Evolutionary conservation across 1,140 invertebrate genomes (phyloP), one percentile per base, ranked within the genome.

Genomic region (Trypoxylus dichotomus): DNA sequence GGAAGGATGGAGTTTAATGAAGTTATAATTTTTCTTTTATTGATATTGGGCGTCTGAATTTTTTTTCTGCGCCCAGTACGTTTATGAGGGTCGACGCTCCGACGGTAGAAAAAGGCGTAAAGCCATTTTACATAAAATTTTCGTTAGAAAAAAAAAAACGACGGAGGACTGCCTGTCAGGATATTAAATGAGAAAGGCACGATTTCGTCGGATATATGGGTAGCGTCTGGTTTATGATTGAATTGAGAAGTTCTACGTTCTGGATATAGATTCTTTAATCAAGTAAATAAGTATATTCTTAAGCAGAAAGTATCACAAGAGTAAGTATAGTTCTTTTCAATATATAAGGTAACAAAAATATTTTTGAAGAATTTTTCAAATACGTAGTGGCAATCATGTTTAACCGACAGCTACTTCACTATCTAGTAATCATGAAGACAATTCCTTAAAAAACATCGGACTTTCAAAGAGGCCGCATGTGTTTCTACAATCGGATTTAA

Each of bases 21-120:
- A 68, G 60, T 68, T 68, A 68, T 68, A 68, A 68, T 68, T 68
- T 68, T 68, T 68, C 60, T 68, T 68, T 68, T 68, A 68, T 68
- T 68, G 60, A 68, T 68, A 68, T 68, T 68, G 60, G 60, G 27
- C 60, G 60, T 68, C 60, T 25, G 47, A 68, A 68, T 7, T 68
- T 68, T 68, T 68, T 68, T 68, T 29, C 60, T n/a, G n/a, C 32
- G 5, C 32, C 32, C 60, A 15, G 60, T 68, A 13, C 60, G 60
- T 68, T 68, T 68, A 68, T 68, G 60, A 68, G 60, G 60, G 60
- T 68, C 25, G 19, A 8, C 27, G 24, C 60, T 29, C 19, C 27
- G 60, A 24, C 60, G 60, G 8, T 68, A 68, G 27, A 68, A 37
- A 37, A 68, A 68, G 21, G 27, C 60, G 60, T 10, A 68, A 68